Evolutionary conservation across 2,888 invertebrate species (phyloP), one percentile per base, ranked within the genome.

Genomic region (Idaea aversata): DNA sequence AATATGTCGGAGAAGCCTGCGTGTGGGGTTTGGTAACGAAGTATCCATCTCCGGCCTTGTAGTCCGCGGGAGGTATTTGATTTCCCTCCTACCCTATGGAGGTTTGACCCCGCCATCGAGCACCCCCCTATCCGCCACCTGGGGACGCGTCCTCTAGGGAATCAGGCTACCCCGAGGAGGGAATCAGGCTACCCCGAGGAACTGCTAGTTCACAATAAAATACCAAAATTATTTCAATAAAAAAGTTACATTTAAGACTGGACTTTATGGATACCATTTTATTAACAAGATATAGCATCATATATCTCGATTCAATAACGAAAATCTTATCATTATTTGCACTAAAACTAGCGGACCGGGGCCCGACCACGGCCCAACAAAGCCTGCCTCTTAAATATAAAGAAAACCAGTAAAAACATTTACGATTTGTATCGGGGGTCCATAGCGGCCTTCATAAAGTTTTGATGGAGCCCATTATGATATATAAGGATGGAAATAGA

Each of bases 401-500:
- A 61, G 76, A 76, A 75, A 73, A 47, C 80, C 76, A 77, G 79
- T 86, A 82, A 86, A 87, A 78, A 76, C 75, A 77, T 84, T 86
- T 84, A 88, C 80, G 85, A 80, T 79, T 79, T 81, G 81, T 85
- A 84, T 85, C 72, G 80, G 74, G 69, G 72, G 35, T 36, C 63
- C 64, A 65, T 68, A 65, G 67, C 72, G 72, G 70, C 73, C 75
- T 75, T 77, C 83, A 77, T 88, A 87, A 88, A 88, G 78, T 83
- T 85, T 88, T 87, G 83, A 88, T 87, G 81, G 79, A 72, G 65
- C 71, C 73, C 78, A 80, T 87, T 84, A 85, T 76, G 81, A 76
- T 74, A 77, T 76, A 76, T 79, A 69, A 73, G 68, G 25, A 25
- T 25, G 25, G 25, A 25, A 25, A 25, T 10, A 10, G 47, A 47